Percentiles rank a stretch among this genome's conserved stretches.
phyloP scores from a whole-genome alignment of 2,113 vertebrate genomes.

The Aramus guarauna region DNA sequence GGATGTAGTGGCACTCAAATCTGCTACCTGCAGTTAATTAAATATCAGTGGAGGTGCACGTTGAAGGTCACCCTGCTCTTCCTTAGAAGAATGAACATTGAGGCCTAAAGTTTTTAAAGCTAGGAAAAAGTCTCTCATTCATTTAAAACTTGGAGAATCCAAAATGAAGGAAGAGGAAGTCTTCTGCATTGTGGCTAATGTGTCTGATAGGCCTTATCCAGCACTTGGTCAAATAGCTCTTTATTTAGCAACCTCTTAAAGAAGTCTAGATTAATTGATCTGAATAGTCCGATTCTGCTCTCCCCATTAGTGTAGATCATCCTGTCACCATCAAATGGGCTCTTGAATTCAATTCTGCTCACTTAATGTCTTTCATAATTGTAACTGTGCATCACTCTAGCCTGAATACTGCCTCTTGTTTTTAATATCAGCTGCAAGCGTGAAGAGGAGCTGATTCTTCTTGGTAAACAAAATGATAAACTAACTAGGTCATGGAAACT shows the following conservation, averaged over 20 bases:
- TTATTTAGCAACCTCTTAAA: background rate
- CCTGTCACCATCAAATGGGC: background rate
- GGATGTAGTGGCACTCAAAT: background rate
- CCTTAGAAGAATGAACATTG: background rate
- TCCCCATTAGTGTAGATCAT: background rate
- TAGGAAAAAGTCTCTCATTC: background rate
- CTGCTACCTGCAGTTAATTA: background rate
- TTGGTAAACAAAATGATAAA: background rate
- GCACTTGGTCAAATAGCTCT: background rate
- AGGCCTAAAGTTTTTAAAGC: background rate
- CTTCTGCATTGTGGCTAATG: background rate
- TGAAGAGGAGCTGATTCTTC: background rate
- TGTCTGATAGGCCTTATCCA: background rate
- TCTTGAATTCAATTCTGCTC: background rate
- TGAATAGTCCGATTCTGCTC: background rate
- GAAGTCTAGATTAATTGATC: background rate
- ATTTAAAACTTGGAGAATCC: background rate
- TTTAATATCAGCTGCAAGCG: background rate
- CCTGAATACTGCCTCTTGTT: background rate
- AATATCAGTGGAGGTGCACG: background rate
- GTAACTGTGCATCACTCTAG: background rate
- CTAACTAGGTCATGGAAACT: background rate
- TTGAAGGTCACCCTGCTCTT: background rate
- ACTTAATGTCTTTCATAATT: background rate
- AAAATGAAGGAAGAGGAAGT: background rate